A percentile compares a stretch with the other conserved stretches of the same genome.
These are phyloP conservation scores for Ruditapes philippinarum DNA, from an alignment of 1,140 invertebrate species.

Conservation along the genomic window DNA sequence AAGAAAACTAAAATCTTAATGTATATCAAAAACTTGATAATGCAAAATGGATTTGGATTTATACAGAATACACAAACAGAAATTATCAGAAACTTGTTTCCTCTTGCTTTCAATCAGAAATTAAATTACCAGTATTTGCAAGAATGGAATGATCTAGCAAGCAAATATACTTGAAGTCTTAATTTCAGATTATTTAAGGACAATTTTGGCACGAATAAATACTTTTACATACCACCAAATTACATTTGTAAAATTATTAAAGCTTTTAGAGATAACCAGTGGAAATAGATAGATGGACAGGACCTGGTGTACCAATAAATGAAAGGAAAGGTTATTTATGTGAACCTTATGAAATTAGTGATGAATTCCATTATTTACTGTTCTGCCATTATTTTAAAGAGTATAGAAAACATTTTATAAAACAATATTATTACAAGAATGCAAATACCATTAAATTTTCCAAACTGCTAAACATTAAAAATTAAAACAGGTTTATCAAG, in stretches of 20 bases:
- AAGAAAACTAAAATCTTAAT: neutral
- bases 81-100: neutral
- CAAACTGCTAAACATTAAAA: neutral
- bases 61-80: neutral
- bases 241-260: neutral
- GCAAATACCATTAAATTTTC: neutral
- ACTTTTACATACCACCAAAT: neutral
- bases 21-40: neutral
- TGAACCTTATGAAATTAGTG: neutral
- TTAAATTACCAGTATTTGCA: neutral
- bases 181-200: neutral
- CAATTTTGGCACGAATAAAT: neutral
- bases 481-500: too few species aligned
- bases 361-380: conserved; percentile 51
- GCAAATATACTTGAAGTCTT: neutral
- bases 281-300: conserved; percentile 31
- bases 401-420: neutral
- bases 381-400: conserved; percentile 5
- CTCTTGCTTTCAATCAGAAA: neutral
- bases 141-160: neutral
- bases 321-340: conserved; percentile 30
- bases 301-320: neutral
- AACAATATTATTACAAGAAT: neutral
- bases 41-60: neutral
- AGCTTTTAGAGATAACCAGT: conserved; percentile 46